Evolutionary conservation across 2,113 vertebrate genomes (phyloP).

Genomic region (Tringa solitaria): DNA sequence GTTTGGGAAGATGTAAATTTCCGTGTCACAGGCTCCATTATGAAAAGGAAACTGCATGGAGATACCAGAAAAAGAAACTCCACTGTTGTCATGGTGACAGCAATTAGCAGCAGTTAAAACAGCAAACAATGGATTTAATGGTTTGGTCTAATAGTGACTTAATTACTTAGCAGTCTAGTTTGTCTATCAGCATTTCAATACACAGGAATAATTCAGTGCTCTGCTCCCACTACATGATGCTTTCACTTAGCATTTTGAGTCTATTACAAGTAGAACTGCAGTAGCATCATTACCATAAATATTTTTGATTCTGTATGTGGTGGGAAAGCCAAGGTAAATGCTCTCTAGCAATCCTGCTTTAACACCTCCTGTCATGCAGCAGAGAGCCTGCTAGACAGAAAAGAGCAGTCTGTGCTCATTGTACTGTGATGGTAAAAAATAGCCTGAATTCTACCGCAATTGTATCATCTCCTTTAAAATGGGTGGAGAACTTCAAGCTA

Average conservation of each 20-base stretch:
- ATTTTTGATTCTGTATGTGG: not conserved
- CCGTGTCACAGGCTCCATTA: not conserved
- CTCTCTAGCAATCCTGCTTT: not conserved
- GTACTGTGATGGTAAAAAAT: constrained; percentile 11
- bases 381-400: constrained; percentile 27
- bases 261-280: constrained; percentile 43
- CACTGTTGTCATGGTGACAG: constrained; percentile 66
- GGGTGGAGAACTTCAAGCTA: not conserved
- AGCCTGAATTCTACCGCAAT: not conserved
- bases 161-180: constrained; percentile 53
- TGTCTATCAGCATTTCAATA: constrained; percentile 37
- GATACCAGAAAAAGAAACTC: constrained; percentile 41
- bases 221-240: not conserved
- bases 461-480: not conserved
- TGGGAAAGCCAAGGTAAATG: constrained; percentile 18
- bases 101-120: constrained; percentile 69
- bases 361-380: not conserved
- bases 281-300: constrained; percentile 15
- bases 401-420: constrained; percentile 6
- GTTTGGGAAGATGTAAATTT: constrained; percentile 23
- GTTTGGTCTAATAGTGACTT: constrained; percentile 59
- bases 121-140: constrained; percentile 60
- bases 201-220: constrained; percentile 12
- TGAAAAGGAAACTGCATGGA: constrained; percentile 13
- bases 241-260: constrained; percentile 8